Base-by-base conservation (phyloP, 2,113 vertebrate genomes). In the Phalacrocorax carbo region DNA sequence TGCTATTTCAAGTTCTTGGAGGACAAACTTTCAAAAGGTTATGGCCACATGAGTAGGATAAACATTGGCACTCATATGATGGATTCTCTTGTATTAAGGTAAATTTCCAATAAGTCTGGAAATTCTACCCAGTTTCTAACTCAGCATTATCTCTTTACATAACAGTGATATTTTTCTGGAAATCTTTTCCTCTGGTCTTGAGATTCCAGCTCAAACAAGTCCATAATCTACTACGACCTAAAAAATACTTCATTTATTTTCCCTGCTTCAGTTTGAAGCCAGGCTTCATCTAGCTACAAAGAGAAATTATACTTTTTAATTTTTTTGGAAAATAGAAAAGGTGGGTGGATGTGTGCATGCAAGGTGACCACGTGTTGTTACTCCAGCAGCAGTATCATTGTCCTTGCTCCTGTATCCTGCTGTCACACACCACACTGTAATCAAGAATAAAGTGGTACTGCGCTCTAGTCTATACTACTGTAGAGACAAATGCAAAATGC, bases 281-380 rank as follows among this genome's bases (percentile, higher is more conserved):
- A 16, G 62, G 13, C 36, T 73, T 90, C 20, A 22, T 30, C 13
- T 54, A 68, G 23, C 72, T 81, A 29, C 64, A 23, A 42, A 70
- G 42, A 70, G 4, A 77, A 86, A 44, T 30, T 0, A 46, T 3
- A 12, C 1, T 8, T 32, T 32, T 27, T 13, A 21, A 26, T 17
- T n/a, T 23, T 38, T 58, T 26, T 13, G 5, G 9, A n/a, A 10
- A n/a, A 21, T 30, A 10, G 11, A 34, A 54, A 51, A 25, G 29
- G 7, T 21, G 38, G 44, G 7, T 21, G 38, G 44, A 11, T 34
- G 26, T 6, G 14, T 36, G 57, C 26, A 6, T 11, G 15, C 14
- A 11, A 19, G n/a, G 38, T 38, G 38, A 12, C 8, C 16, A 11
- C 0, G 0, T 2, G 20, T 1, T 46, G n/a, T 26, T 26, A 4